Base-by-base conservation (phyloP, 2,113 vertebrate genomes). In the Penelope pileata region DNA sequence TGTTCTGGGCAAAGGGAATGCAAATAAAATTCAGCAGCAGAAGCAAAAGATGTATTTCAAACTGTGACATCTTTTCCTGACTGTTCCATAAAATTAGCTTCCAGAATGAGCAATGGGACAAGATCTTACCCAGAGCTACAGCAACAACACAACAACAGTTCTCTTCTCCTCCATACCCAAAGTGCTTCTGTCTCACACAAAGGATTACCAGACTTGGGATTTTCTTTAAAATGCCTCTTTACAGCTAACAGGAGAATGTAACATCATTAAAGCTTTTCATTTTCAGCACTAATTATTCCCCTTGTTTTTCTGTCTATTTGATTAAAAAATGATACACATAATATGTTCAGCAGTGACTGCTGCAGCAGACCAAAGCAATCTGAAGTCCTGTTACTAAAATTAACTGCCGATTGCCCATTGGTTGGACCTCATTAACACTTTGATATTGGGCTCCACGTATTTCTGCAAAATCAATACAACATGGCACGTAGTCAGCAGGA, bases 401-500 rank as follows among this genome's bases (percentile, higher is more conserved):
- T 51, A 66, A 38, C 30, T 26, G 23, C 29, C 73, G 12, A 48
- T 85, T 87, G 40, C 10, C 27, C 12, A 40, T 59, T 74, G 12
- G 29, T 74, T 63, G n/a, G 16, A 62, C 21, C n/a, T 83, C 9
- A 8, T 80, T 69, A 76, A 58, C 18, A 56, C 29, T 59, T 86
- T 30, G 7, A n/a, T 59, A 42, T 78, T 67, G 19, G 12, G 14
- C 9, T 84, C 19, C 3, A 3, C 3, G 1, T 51, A 68, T 79
- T 90, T 85, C 48, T 79, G 9, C 32, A 48, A 76, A 79, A 60
- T 43, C 82, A 53, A 3, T 30, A 29, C 43, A 75, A 36, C 7
- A 32, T 8, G 26, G 4, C 16, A 16, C 0, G 0, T 7, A 53
- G 50, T 12, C 29, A 50, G 45, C 6, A 26, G 22, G 21, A 50